Evolutionary conservation across 2,888 invertebrate genomes (phyloP).

Genomic region (Frankliniella fusca): DNA sequence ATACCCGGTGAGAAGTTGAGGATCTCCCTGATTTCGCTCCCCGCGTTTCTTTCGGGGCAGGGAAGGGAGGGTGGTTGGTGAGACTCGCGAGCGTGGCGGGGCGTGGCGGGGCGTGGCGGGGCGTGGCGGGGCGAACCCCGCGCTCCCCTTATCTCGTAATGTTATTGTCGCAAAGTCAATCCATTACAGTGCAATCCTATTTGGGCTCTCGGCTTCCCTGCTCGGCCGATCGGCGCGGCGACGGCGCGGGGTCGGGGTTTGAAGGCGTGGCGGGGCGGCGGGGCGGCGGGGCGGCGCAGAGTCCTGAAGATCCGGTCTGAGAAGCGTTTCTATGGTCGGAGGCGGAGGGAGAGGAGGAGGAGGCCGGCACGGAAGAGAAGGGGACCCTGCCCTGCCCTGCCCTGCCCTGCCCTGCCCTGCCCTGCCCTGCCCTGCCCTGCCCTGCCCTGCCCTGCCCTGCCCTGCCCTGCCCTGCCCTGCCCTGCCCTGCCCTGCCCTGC

Average conservation of each 20-base stretch:
- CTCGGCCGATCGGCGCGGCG: neutral
- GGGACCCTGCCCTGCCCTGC: no score
- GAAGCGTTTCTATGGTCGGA: neutral
- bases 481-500: no score
- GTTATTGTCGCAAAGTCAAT: constrained; percentile 26
- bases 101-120: neutral
- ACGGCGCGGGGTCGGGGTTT: neutral
- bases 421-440: no score
- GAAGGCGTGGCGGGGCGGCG: neutral
- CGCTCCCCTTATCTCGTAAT: constrained; percentile 14
- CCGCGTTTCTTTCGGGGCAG: no score
- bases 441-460: no score
- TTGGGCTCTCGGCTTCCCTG: constrained; percentile 1
- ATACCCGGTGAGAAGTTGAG: no score
- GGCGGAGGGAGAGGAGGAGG: neutral
- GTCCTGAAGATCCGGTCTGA: constrained; percentile 19
- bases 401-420: no score
- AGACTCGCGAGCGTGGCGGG: neutral
- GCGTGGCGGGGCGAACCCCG: neutral
- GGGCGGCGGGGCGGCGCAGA: neutral
- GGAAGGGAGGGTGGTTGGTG: no score
- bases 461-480: no score
- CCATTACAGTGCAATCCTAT: constrained; percentile 26
- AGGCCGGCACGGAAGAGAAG: no score
- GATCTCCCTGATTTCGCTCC: no score